A percentile compares a stretch with the other conserved stretches of the same genome.
Conservation (phyloP, 2,113 vertebrate genomes). For the Oceanodroma tethys region DNA sequence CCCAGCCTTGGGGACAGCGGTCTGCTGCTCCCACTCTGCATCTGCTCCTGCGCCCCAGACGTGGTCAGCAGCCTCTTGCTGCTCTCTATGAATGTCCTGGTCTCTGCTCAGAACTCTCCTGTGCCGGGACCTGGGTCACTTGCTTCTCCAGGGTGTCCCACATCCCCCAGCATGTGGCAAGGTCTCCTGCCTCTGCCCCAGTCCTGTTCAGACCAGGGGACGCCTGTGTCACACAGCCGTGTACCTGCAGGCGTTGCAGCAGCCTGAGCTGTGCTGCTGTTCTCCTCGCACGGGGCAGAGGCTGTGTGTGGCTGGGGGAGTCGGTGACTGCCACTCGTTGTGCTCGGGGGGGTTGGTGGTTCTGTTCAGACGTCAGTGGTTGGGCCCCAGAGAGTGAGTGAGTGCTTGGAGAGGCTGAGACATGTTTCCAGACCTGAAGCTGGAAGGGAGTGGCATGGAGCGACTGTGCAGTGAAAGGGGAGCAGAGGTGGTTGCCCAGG, state of each 20-base stretch:
- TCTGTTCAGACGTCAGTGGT: not conserved
- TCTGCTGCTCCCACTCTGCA: not conserved
- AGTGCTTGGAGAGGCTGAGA: not conserved
- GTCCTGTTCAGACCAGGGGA: not conserved
- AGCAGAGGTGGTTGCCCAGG: not conserved
- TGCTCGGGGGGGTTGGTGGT: too few species aligned
- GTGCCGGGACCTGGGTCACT: not conserved
- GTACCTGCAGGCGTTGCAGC: not conserved
- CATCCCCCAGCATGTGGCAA: accelerated
- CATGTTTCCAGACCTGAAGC: not conserved
- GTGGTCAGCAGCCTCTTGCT: not conserved
- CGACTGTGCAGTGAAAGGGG: accelerated
- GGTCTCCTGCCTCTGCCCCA: not conserved
- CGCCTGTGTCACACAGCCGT: not conserved
- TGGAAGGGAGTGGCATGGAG: not conserved
- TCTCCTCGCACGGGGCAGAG: accelerated
- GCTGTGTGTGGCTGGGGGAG: not conserved
- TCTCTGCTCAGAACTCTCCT: not conserved
- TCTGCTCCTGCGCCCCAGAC: not conserved
- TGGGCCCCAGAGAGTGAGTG: not conserved
- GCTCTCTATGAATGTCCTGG: not conserved
- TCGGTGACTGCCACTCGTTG: accelerated
- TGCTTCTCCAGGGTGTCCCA: not conserved
- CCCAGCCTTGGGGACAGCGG: not conserved
- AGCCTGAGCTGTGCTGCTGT: not conserved